Conservation (phyloP, 2,113 vertebrate species). For the Ochotona curzoniae region DNA sequence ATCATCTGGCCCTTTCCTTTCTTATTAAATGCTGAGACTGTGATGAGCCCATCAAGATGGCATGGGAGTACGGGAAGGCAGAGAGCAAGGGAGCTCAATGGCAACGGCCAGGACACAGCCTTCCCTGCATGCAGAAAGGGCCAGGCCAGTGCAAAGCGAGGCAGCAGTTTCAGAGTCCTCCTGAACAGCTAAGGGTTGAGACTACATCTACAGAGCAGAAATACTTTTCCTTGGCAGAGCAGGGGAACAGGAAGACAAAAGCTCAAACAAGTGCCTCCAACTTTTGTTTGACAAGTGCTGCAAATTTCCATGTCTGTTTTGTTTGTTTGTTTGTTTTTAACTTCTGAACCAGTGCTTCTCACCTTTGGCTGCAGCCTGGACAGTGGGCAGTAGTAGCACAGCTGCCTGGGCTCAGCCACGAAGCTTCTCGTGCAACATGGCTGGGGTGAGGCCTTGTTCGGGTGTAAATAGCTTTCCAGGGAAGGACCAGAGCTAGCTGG, state of each 20-base stretch:
- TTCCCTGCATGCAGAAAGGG: conserved; percentile 46
- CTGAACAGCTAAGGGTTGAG: conserved; percentile 23
- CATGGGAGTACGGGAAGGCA: conserved; percentile 18
- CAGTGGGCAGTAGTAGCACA: neutral
- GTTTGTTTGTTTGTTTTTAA: neutral
- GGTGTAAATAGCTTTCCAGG: neutral
- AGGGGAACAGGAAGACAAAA: rapidly evolving
- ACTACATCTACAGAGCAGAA: conserved; percentile 23
- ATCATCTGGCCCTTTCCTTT: neutral
- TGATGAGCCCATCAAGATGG: neutral
- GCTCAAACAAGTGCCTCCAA: neutral
- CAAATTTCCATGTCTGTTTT: neutral
- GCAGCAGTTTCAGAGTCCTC: conserved; percentile 46
- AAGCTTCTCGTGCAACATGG: neutral
- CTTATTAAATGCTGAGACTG: neutral
- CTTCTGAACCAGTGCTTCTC: neutral
- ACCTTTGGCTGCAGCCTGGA: neutral
- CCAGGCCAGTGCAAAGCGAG: conserved; percentile 24
- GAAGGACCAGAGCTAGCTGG: neutral
- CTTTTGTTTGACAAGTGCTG: neutral
- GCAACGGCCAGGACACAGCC: neutral
- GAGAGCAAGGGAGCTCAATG: neutral
- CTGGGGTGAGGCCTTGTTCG: too few species aligned
- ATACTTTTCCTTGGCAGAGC: neutral
- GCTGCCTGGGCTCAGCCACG: neutral